Evolutionary conservation across 2,888 invertebrate genomes (phyloP).

Genomic region (Steromphala cineraria): DNA sequence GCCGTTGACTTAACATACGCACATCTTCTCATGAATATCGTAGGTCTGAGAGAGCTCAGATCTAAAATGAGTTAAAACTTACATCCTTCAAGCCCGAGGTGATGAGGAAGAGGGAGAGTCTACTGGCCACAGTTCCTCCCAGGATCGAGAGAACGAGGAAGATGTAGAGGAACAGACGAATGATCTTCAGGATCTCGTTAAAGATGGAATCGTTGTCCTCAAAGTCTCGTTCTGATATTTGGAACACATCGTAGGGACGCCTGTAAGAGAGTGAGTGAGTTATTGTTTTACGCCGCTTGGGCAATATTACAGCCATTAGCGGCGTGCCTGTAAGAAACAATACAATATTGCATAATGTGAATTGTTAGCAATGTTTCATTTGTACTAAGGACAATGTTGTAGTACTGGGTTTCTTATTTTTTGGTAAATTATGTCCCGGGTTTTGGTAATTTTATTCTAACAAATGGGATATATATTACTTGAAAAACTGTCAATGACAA

Average conservation of each 20-base stretch:
- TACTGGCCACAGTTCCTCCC: constrained; percentile 89
- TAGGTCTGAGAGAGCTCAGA: too few relatives aligned
- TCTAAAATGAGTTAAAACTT: not conserved
- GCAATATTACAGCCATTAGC: too few relatives aligned
- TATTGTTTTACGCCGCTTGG: too few relatives aligned
- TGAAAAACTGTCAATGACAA: too few relatives aligned
- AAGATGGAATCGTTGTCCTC: constrained; percentile 64
- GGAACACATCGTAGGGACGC: constrained; percentile 67
- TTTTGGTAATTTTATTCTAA: too few relatives aligned
- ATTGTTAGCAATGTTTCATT: not conserved
- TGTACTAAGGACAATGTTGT: not conserved
- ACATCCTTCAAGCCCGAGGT: constrained; percentile 63
- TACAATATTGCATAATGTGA: not conserved
- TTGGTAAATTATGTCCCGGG: too few relatives aligned
- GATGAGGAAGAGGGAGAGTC: constrained; percentile 82
- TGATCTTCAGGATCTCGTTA: constrained; percentile 65
- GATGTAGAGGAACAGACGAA: constrained; percentile 84
- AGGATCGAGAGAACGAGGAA: constrained; percentile 90
- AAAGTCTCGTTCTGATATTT: constrained; percentile 62
- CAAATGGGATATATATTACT: too few relatives aligned
- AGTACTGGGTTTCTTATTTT: too few relatives aligned
- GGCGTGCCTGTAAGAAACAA: too few relatives aligned
- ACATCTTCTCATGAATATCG: not conserved
- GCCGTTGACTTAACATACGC: too few relatives aligned
- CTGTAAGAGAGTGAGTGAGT: too few relatives aligned